These are phyloP conservation scores for Bergia puertoricense DNA, from an alignment of 92 coral and sea anemone species.

Conservation along the genomic window DNA sequence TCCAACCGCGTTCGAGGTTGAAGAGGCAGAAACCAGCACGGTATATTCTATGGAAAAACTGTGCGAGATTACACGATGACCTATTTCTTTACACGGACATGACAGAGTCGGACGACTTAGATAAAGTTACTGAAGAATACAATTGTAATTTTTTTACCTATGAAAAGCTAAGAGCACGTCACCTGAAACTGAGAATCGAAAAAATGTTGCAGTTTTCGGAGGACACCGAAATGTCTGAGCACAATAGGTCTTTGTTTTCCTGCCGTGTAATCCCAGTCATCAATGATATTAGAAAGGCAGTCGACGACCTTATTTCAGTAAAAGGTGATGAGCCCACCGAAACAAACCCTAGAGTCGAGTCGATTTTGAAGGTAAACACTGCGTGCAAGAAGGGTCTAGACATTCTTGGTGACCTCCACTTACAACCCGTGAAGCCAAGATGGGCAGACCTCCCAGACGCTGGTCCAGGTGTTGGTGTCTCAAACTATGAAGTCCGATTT, in stretches of 20 bases:
- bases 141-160: not conserved
- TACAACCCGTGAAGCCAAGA: no score
- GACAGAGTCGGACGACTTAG: conserved; percentile 46
- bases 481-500: not conserved
- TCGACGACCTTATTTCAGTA: not conserved
- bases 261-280: no score
- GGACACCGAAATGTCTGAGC: no score
- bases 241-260: no score
- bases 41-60: conserved; percentile 30
- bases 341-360: conserved; percentile 8
- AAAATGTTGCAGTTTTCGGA: no score
- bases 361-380: conserved; percentile 6
- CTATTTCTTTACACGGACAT: conserved; percentile 26
- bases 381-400: not conserved
- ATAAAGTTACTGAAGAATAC: conserved; percentile 25
- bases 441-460: no score
- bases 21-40: not conserved
- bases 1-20: conserved; percentile 37
- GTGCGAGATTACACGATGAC: conserved; percentile 43
- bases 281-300: not conserved
- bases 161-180: no score
- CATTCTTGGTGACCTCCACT: no score
- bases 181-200: no score
- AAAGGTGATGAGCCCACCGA: conserved; percentile 2
- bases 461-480: no score